These are phyloP conservation scores for Pluvianellus socialis DNA, from an alignment of 2,113 vertebrate genomes.

Conservation along the genomic window DNA sequence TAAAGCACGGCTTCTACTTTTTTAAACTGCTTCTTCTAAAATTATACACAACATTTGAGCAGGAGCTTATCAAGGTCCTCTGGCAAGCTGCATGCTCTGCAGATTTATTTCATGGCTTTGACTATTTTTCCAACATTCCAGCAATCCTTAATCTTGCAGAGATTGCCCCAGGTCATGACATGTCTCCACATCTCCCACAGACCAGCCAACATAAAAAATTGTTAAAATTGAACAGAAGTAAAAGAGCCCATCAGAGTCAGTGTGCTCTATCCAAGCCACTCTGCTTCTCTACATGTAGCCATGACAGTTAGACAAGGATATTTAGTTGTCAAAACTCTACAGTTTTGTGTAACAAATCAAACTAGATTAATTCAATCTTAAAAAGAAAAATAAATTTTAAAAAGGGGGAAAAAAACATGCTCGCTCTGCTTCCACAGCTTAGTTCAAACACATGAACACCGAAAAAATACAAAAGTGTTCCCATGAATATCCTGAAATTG, in stretches of 20 bases:
- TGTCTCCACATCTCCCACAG: neutral
- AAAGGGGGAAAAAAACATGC: neutral
- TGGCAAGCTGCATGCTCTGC: neutral
- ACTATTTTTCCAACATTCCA: neutral
- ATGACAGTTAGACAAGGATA: neutral
- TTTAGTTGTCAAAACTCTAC: neutral
- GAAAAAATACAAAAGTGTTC: neutral
- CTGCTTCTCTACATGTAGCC: neutral
- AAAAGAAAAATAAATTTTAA: neutral
- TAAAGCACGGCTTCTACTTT: neutral
- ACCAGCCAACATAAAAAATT: neutral
- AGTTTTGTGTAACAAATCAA: neutral
- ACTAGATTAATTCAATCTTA: neutral
- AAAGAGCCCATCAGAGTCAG: neutral
- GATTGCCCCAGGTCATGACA: neutral
- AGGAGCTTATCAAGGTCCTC: neutral
- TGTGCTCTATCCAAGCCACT: neutral
- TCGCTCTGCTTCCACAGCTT: rapidly evolving
- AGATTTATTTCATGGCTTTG: neutral
- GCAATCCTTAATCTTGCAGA: neutral
- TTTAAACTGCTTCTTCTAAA: neutral
- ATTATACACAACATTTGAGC: neutral
- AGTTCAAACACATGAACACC: neutral
- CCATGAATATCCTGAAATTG: neutral
- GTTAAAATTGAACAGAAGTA: neutral